A percentile compares a stretch with the other conserved stretches of the same genome.
Evolutionary conservation across 2,113 vertebrate species (phyloP).

Genomic region (Vireo altiloquus): DNA sequence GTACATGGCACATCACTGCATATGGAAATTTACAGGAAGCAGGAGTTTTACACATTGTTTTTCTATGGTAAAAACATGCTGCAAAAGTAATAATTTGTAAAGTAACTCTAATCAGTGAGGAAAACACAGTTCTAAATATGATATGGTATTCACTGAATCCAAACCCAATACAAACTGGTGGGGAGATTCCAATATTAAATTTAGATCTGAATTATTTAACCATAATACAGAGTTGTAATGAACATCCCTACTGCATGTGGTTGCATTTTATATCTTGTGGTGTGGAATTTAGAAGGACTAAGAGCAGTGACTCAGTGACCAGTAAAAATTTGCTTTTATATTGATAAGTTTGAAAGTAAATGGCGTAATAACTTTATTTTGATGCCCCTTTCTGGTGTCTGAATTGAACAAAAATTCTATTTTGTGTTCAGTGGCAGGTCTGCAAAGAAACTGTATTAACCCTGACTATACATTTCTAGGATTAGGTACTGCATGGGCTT

Average conservation of each 20-base stretch:
- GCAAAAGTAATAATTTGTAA: not conserved
- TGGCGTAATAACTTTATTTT: not conserved
- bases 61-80: constrained; percentile 12
- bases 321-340: not conserved
- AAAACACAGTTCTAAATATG: not conserved
- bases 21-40: constrained; percentile 19
- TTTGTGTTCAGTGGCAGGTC: not conserved
- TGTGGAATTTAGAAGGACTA: not conserved
- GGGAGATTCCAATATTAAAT: not conserved
- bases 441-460: not conserved
- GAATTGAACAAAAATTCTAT: not conserved
- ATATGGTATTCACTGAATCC: not conserved
- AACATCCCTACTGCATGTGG: not conserved
- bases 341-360: not conserved
- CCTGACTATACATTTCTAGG: not conserved
- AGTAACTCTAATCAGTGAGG: not conserved
- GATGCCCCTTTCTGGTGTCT: not conserved
- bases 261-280: not conserved
- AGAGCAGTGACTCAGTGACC: not conserved
- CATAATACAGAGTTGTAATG: not conserved
- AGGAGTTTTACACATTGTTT: not conserved
- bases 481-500: not conserved
- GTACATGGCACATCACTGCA: constrained; percentile 26
- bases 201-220: not conserved
- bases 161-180: not conserved